Evolutionary conservation across 2,113 vertebrate species (phyloP).

Genomic region (Callipepla californica): DNA sequence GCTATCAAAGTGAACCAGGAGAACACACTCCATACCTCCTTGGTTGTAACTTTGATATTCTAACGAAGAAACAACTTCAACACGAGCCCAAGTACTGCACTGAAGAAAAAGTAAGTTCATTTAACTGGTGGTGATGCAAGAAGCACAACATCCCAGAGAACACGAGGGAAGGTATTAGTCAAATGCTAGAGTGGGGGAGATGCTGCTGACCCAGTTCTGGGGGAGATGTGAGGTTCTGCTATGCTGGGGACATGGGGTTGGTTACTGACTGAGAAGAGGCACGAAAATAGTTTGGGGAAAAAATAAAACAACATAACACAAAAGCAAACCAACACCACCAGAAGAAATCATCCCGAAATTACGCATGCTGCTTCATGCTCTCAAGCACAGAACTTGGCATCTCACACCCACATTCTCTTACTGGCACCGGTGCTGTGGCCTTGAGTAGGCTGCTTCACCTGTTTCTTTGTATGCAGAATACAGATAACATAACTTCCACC

Average conservation of each 20-base stretch:
- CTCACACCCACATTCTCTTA: fast-evolving
- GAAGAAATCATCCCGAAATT: background rate
- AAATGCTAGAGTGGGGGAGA: background rate
- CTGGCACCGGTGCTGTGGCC: background rate
- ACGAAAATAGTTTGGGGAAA: background rate
- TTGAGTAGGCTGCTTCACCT: background rate
- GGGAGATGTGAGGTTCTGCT: fast-evolving
- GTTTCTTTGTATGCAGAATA: fast-evolving
- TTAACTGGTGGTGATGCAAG: background rate
- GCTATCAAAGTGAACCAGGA: background rate
- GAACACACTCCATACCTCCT: background rate
- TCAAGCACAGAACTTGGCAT: background rate
- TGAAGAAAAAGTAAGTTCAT: background rate
- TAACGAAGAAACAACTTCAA: background rate
- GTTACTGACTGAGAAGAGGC: fast-evolving
- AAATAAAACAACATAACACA: background rate
- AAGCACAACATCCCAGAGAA: background rate
- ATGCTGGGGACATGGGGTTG: background rate
- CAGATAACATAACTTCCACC: fast-evolving
- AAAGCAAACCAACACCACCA: background rate
- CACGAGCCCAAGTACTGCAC: fast-evolving
- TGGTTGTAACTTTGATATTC: background rate
- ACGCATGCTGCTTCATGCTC: fast-evolving
- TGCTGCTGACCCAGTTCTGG: background rate
- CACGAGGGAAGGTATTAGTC: background rate